Evolutionary conservation across 2,113 vertebrate species (phyloP), one percentile per base, ranked within the genome.

Genomic region (Callopanchax toddi): DNA sequence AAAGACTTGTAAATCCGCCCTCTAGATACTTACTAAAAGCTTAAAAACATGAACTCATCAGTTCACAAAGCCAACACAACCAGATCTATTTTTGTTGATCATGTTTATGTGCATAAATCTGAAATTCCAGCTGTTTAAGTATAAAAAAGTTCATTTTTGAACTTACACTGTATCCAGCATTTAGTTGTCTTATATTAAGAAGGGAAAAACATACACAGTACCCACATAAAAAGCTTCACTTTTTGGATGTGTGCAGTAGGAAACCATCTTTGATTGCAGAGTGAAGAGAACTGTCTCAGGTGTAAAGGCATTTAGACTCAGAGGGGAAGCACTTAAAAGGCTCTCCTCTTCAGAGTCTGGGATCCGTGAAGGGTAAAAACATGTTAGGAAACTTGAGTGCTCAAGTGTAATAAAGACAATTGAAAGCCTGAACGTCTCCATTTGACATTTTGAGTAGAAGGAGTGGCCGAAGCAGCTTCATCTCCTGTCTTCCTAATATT

Each of bases 341-440:
- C 55, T 79, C 56, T 71, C 11, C 52, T 54, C 18, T 61, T 76
- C 63, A 61, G 56, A 60, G 56, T 55, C 66, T 66, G 57, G 67
- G 71, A 84, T 63, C 74, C 55, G 43, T 89, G 87, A 86, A 88
- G 84, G 80, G 69, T 69, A 86, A 79, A 83, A 63, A 73, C 58
- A 62, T 50, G 67, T 69, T 56, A 46, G 74, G 60, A 60, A 78
- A 76, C 51, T 69, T 44, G 59, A 67, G 83, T 82, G 82, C 57
- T 74, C 44, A 53, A 71, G 83, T 79, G 82, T 67, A 67, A 80
- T 79, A 75, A 74, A 82, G 76, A 80, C 73, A 83, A 64, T 67
- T 73, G 74, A 78, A 74, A 67, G 68, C 79, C 56, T 76, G 55
- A 39, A 40, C 54, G 25, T 58, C 45, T 64, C 45, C 53, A 57